These are phyloP conservation scores for Streblospio benedicti DNA, from an alignment of 1,140 invertebrate species.

Conservation along the genomic window DNA sequence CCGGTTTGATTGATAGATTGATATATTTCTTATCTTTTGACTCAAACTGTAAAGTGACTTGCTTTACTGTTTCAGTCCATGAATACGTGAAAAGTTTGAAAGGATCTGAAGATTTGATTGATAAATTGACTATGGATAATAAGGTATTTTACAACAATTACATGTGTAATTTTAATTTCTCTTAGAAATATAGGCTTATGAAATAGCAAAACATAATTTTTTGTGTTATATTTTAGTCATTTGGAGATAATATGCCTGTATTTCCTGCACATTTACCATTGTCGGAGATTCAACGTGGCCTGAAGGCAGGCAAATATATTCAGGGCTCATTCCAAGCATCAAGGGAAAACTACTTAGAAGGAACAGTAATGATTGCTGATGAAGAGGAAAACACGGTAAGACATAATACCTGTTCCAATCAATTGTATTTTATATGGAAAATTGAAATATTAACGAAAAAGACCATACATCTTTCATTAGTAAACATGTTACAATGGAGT, in stretches of 20 bases:
- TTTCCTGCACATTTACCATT: constrained; percentile 80
- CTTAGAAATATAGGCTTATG: neutral
- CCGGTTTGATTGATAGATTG: neutral
- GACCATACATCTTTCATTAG: too few relatives aligned
- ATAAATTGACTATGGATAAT: constrained; percentile 59
- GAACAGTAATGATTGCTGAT: constrained; percentile 66
- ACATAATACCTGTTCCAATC: neutral
- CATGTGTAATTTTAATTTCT: constrained; percentile 21
- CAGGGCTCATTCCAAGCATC: constrained; percentile 64
- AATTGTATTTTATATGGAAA: constrained; percentile 25
- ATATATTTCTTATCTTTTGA: constrained; percentile 8
- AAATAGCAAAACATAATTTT: neutral
- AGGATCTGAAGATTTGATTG: constrained; percentile 59
- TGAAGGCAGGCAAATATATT: constrained; percentile 66
- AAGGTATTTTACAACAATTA: too few relatives aligned
- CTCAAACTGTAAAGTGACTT: constrained; percentile 21
- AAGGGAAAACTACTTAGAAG: constrained; percentile 89
- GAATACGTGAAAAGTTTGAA: constrained; percentile 65
- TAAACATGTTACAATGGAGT: too few relatives aligned
- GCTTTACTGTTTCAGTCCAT: constrained; percentile 52
- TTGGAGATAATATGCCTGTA: constrained; percentile 40
- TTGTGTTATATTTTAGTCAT: neutral
- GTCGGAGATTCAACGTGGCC: constrained; percentile 63
- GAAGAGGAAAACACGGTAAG: constrained; percentile 24
- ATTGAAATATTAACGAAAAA: too few relatives aligned